Conservation (phyloP, 2,888 invertebrate species). For the Peribatodes rhomboidaria region DNA sequence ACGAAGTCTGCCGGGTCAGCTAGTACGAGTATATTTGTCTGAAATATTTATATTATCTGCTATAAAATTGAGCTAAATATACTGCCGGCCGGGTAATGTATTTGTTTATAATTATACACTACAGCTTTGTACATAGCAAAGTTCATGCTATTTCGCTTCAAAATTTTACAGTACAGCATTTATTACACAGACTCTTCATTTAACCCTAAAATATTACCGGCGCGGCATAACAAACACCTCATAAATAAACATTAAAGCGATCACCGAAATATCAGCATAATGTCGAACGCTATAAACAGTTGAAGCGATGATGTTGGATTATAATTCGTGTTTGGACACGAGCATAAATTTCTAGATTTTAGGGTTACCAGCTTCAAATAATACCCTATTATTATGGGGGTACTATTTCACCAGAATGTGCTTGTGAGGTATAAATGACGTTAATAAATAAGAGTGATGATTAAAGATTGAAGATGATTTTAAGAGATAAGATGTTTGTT, state of each 20-base stretch:
- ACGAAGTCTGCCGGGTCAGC: no score
- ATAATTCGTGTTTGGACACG: conserved; percentile 61
- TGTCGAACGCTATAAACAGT: conserved; percentile 36
- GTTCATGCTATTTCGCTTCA: background rate
- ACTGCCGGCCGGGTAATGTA: no score
- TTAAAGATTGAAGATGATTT: no score
- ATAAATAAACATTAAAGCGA: conserved; percentile 46
- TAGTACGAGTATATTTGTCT: no score
- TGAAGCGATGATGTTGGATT: conserved; percentile 50
- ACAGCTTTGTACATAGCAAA: background rate
- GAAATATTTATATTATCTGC: no score
- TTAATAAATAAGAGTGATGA: no score
- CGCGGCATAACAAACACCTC: conserved; percentile 28
- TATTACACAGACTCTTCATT: conserved; percentile 11
- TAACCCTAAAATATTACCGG: conserved; percentile 20
- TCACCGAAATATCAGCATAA: conserved; percentile 40
- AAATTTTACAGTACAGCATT: conserved; percentile 8
- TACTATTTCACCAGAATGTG: background rate
- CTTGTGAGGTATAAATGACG: background rate
- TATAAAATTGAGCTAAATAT: no score
- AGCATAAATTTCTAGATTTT: conserved; percentile 57
- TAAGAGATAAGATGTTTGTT: no score
- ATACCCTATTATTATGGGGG: background rate
- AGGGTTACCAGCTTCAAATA: background rate
- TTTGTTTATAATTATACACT: no score